These are phyloP conservation scores for Lophochroa leadbeateri DNA, from an alignment of 2,113 vertebrate genomes.

Conservation along the genomic window DNA sequence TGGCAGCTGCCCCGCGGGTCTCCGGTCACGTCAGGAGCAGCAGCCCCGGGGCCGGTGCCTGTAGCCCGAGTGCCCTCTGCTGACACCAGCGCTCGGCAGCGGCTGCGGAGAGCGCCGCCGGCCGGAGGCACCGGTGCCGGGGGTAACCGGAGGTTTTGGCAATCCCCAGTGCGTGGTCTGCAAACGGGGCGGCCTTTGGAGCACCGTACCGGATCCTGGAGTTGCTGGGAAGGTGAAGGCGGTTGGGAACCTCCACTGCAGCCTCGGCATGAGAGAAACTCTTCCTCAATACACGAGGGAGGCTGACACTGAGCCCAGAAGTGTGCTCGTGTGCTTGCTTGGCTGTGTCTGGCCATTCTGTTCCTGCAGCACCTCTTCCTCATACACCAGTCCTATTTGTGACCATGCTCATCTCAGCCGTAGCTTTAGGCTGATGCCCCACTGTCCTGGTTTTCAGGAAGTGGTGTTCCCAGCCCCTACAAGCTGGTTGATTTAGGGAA, in stretches of 20 bases:
- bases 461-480: not conserved
- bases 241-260: not conserved
- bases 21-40: not conserved
- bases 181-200: not conserved
- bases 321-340: not conserved
- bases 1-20: not conserved
- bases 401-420: not conserved
- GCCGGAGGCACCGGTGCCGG: too few species aligned
- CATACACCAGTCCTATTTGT: accelerated
- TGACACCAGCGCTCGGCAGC: not conserved
- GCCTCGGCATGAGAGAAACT: not conserved
- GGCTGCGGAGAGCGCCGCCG: not conserved
- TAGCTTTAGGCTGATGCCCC: not conserved
- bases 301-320: not conserved
- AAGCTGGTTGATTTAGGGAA: not conserved
- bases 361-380: not conserved
- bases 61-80: constrained; percentile 56
- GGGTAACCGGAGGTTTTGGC: not conserved
- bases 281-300: not conserved
- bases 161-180: accelerated
- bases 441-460: not conserved
- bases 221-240: not conserved
- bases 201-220: not conserved
- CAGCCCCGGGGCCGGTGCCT: not conserved
- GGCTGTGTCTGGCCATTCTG: not conserved